Evolutionary conservation across 1,140 invertebrate species (phyloP).

Genomic region (Atta colombica): DNA sequence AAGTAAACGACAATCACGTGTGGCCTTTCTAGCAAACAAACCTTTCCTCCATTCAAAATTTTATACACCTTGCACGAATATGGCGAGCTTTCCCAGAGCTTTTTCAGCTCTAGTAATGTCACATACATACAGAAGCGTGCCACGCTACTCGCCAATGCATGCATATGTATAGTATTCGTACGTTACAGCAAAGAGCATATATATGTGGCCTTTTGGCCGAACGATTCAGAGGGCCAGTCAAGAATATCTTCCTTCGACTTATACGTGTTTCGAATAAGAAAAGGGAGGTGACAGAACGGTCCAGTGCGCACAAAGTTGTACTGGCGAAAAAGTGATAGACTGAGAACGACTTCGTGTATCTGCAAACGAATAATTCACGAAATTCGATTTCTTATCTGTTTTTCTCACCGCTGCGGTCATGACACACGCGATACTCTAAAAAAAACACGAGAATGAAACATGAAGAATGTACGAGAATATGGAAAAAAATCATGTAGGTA

Average conservation of each 20-base stretch:
- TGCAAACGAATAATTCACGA: conserved; percentile 55
- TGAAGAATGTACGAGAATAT: background rate
- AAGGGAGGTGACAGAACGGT: background rate
- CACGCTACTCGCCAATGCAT: conserved; percentile 15
- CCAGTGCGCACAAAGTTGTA: background rate
- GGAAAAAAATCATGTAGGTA: background rate
- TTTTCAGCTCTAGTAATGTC: background rate
- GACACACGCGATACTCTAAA: background rate
- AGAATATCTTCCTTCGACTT: conserved; percentile 45
- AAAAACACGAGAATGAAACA: background rate
- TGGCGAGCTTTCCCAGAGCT: background rate
- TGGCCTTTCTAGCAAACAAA: conserved; percentile 8
- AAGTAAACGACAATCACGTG: conserved; percentile 4
- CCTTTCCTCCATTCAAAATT: conserved; percentile 11
- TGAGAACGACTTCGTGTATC: conserved; percentile 16
- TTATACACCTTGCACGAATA: conserved; percentile 33
- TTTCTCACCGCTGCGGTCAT: background rate
- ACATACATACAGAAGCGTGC: conserved; percentile 34
- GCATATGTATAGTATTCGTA: conserved; percentile 4
- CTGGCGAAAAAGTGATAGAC: background rate
- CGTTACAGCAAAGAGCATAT: background rate
- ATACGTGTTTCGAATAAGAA: conserved; percentile 55
- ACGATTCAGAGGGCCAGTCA: conserved; percentile 20
- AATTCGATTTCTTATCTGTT: conserved; percentile 47
- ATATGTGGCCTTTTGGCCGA: conserved; percentile 22